Percentiles rank a stretch among this genome's conserved stretches.
phyloP scores from a whole-genome alignment of 2,888 invertebrate species.

The Tipula helvola region DNA sequence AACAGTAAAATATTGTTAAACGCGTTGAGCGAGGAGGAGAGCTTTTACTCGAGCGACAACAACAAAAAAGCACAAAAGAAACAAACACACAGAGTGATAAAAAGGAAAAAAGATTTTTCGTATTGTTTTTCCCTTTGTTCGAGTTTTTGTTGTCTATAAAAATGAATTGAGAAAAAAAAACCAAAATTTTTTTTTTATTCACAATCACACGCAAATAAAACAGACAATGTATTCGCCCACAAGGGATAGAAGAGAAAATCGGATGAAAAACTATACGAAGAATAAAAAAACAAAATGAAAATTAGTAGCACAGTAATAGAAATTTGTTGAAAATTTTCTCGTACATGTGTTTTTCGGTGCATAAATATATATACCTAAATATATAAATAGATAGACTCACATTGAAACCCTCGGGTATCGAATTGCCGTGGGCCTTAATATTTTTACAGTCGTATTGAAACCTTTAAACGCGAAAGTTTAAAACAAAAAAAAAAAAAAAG shows the following conservation, averaged over 20 bases:
- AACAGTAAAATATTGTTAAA: neutral
- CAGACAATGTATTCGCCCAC: neutral
- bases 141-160: neutral
- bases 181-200: neutral
- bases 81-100: neutral
- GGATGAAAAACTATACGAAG: neutral
- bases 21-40: neutral
- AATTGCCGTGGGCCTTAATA: slow-evolving; percentile 37
- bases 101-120: neutral
- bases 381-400: slow-evolving; percentile 20
- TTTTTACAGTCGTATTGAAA: slow-evolving; percentile 33
- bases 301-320: neutral
- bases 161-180: neutral
- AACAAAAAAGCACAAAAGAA: neutral
- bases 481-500: neutral
- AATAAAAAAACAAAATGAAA: neutral
- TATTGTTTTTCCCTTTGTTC: neutral
- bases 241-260: neutral
- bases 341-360: neutral
- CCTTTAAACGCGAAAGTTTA: slow-evolving; percentile 33
- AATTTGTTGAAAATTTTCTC: neutral
- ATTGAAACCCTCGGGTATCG: slow-evolving; percentile 36
- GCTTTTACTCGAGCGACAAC: neutral
- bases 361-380: neutral
- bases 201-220: neutral